These are phyloP conservation scores for Poicephalus meyeri DNA, from an alignment of 2,113 vertebrate genomes.

Conservation along the genomic window DNA sequence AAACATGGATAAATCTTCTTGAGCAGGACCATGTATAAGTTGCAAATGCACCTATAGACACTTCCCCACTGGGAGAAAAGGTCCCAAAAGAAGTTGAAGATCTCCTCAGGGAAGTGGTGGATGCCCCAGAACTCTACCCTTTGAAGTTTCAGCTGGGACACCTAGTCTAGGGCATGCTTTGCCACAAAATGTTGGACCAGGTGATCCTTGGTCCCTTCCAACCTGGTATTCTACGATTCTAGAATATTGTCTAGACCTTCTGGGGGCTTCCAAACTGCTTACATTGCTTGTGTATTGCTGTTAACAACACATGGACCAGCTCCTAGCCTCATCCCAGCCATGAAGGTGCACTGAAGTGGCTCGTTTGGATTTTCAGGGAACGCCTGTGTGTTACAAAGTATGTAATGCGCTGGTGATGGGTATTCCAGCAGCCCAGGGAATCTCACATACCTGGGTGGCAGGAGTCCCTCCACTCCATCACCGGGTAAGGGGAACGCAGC, in stretches of 20 bases:
- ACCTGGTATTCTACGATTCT: neutral
- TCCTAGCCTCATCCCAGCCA: neutral
- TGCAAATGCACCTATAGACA: neutral
- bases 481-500: neutral
- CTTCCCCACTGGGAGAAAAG: rapidly evolving
- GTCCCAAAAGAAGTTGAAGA: neutral
- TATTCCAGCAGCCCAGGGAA: neutral
- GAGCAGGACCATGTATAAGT: neutral
- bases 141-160: neutral
- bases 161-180: neutral
- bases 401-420: rapidly evolving
- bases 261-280: neutral
- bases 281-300: neutral
- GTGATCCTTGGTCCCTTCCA: neutral
- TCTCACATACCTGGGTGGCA: rapidly evolving
- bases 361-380: neutral
- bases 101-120: neutral
- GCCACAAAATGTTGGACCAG: neutral
- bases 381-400: too few relatives aligned
- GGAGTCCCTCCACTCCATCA: neutral
- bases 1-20: neutral
- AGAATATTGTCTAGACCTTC: neutral
- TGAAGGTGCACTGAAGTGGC: rapidly evolving
- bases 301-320: too few relatives aligned
- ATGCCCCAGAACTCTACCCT: neutral